Evolutionary conservation across 30 jellyfish, hydroid and myxozoan genomes (phyloP).

Genomic region (Aurelia sp.): DNA sequence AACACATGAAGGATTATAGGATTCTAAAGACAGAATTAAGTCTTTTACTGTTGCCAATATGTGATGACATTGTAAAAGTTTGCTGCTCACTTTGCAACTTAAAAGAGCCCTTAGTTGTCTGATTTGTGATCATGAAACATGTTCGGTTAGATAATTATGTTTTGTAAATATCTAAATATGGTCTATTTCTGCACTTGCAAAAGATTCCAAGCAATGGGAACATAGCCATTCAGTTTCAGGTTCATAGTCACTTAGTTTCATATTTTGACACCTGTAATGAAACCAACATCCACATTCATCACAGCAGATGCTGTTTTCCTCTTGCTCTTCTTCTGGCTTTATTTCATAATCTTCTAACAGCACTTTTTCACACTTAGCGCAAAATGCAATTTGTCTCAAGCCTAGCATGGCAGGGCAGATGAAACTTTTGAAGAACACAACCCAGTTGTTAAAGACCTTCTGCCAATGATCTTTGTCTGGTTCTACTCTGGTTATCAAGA

Average conservation of each 20-base stretch:
- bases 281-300: constrained; percentile 38
- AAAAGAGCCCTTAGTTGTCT: too few species aligned
- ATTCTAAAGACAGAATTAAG: constrained; percentile 14
- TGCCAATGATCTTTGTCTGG: constrained; percentile 26
- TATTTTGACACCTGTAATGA: constrained; percentile 46
- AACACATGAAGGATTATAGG: constrained; percentile 34
- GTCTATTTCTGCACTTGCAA: not conserved
- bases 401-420: constrained; percentile 43
- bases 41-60: not conserved
- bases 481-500: constrained; percentile 7
- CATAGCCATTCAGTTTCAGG: constrained; percentile 16
- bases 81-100: too few species aligned
- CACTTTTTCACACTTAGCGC: constrained; percentile 70
- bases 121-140: too few species aligned
- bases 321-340: constrained; percentile 31
- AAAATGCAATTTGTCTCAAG: constrained; percentile 34
- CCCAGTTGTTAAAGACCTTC: constrained; percentile 16
- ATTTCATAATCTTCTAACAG: constrained; percentile 26
- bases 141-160: too few species aligned
- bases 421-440: constrained; percentile 35
- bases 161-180: too few species aligned
- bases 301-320: constrained; percentile 10
- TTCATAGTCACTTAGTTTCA: not conserved
- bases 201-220: not conserved
- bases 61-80: too few species aligned